phyloP scores from a whole-genome alignment of 1,140 invertebrate species.

The Hetaerina americana region DNA sequence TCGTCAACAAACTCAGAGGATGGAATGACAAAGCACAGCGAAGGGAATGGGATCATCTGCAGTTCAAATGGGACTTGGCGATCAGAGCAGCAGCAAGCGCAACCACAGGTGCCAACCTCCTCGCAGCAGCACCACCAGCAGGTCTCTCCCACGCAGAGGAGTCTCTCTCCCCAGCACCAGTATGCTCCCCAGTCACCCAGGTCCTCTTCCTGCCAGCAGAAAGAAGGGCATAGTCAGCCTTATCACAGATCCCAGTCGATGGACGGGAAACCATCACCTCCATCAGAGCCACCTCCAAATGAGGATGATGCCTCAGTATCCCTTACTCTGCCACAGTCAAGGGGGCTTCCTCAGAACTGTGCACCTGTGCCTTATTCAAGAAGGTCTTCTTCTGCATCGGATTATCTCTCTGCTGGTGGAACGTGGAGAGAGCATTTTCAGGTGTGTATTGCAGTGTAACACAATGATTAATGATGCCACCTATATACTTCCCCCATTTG shows the following conservation, averaged over 20 bases:
- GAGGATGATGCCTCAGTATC: background rate
- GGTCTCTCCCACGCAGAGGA: slow-evolving; percentile 7
- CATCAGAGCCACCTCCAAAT: slow-evolving; percentile 28
- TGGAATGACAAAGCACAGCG: slow-evolving; percentile 21
- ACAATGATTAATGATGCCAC: background rate
- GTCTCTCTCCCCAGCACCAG: background rate
- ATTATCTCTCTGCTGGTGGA: slow-evolving; percentile 38
- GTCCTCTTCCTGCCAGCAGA: background rate
- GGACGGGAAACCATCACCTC: slow-evolving; percentile 10
- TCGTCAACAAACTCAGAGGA: background rate
- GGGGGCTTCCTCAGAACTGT: background rate
- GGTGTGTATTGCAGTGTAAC: background rate
- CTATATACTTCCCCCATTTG: no score
- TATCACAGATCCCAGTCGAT: background rate
- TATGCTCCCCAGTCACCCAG: background rate
- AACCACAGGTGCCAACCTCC: slow-evolving; percentile 3
- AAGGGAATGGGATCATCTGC: background rate
- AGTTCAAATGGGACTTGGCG: slow-evolving; percentile 33
- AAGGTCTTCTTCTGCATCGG: slow-evolving; percentile 52
- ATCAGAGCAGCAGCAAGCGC: slow-evolving; percentile 43
- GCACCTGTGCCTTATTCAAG: slow-evolving; percentile 31
- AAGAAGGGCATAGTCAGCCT: background rate
- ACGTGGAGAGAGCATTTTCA: slow-evolving; percentile 19
- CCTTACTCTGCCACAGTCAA: background rate
- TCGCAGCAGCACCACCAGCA: slow-evolving; percentile 11